Conservation (phyloP, 92 coral and sea anemone species). For the Pocillopora grandis region DNA sequence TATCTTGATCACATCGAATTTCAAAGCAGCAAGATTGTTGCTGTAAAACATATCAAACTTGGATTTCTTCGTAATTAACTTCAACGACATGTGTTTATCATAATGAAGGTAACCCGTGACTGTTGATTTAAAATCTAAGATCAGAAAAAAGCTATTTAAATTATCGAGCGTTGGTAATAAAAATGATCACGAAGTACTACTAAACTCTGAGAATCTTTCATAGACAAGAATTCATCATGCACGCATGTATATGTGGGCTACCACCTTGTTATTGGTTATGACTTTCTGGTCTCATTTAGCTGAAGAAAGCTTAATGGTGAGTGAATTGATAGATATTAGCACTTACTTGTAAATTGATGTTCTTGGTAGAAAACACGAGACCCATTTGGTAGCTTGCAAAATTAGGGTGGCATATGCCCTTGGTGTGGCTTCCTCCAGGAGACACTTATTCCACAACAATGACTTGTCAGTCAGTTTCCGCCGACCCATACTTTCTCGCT, state of each 20-base stretch:
- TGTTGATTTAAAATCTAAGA: too few relatives aligned
- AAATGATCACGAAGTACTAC: too few relatives aligned
- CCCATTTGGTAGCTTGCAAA: constrained; percentile 13
- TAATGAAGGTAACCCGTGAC: too few relatives aligned
- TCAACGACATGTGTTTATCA: too few relatives aligned
- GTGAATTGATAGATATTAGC: neutral
- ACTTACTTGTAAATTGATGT: constrained; percentile 20
- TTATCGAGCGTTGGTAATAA: too few relatives aligned
- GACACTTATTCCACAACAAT: constrained; percentile 70
- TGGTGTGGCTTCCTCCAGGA: constrained; percentile 66
- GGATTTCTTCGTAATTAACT: neutral
- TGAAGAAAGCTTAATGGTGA: too few relatives aligned
- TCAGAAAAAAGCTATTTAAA: too few relatives aligned
- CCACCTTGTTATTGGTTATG: too few relatives aligned
- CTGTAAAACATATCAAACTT: neutral
- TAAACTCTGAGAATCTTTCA: too few relatives aligned
- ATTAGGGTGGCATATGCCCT: constrained; percentile 71
- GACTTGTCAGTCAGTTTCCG: constrained; percentile 58
- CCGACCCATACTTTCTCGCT: neutral
- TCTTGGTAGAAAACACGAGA: neutral
- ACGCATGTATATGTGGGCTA: too few relatives aligned
- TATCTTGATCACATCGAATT: neutral
- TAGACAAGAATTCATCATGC: too few relatives aligned
- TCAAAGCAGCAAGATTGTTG: neutral
- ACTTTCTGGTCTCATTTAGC: too few relatives aligned